Conservation (phyloP, 2,888 invertebrate genomes). For the Platynereis dumerilii region DNA sequence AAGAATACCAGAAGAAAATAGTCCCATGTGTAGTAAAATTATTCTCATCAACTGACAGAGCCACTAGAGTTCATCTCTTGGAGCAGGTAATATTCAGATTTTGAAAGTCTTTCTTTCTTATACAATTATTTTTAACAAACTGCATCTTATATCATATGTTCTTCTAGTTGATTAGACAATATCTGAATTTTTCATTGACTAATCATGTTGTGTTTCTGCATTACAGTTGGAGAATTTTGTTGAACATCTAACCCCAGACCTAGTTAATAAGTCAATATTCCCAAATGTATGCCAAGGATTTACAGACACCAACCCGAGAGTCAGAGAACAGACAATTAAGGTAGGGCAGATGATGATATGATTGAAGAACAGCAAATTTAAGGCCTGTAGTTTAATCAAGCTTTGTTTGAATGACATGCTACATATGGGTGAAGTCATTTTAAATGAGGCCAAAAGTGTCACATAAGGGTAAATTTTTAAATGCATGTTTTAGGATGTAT, state of each 20-base stretch:
- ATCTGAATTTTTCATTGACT: neutral
- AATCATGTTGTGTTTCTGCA: neutral
- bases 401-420: too few species aligned
- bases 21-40: conserved; percentile 97
- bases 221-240: conserved; percentile 79
- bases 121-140: too few species aligned
- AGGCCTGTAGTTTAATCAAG: too few species aligned
- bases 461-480: too few species aligned
- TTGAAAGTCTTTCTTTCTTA: too few species aligned
- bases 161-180: too few species aligned
- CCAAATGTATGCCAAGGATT: conserved; percentile 84
- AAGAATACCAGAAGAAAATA: conserved; percentile 93
- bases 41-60: conserved; percentile 93
- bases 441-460: too few species aligned
- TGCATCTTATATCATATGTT: too few species aligned
- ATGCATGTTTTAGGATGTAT: too few species aligned
- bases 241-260: conserved; percentile 68
- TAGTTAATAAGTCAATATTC: conserved; percentile 83
- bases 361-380: too few species aligned
- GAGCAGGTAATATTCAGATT: conserved; percentile 77
- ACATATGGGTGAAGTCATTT: too few species aligned
- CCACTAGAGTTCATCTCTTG: conserved; percentile 89
- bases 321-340: conserved; percentile 97
- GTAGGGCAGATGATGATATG: conserved; percentile 64
- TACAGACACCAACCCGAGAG: conserved; percentile 94